These are phyloP conservation scores for Drosophila leontia DNA, from an alignment of 1,140 invertebrate genomes.

Conservation along the genomic window DNA sequence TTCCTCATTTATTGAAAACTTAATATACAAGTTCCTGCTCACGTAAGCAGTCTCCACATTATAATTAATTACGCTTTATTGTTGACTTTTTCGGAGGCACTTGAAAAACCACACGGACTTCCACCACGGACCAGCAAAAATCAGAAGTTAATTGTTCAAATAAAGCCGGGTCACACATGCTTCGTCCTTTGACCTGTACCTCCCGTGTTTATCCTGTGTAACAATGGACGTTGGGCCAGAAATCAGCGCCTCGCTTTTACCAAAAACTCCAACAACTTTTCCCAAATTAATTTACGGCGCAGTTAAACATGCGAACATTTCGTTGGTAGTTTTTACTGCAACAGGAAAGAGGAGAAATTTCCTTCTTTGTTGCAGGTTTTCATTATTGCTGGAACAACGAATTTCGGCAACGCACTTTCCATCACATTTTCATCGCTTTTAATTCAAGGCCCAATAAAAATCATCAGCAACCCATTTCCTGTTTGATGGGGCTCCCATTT, in stretches of 20 bases:
- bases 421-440: constrained; percentile 30
- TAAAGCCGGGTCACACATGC: constrained; percentile 60
- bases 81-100: not conserved
- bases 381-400: constrained; percentile 2
- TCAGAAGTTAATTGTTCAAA: constrained; percentile 65
- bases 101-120: constrained; percentile 50
- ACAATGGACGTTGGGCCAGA: constrained; percentile 13
- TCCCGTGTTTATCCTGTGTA: not conserved
- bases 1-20: constrained; percentile 27
- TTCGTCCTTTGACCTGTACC: constrained; percentile 23
- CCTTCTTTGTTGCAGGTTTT: constrained; percentile 37
- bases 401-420: constrained; percentile 21
- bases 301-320: constrained; percentile 48
- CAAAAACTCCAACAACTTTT: not conserved
- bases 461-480: constrained; percentile 43
- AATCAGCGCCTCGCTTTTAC: constrained; percentile 10
- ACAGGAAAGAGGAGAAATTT: not conserved
- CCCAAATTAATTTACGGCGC: constrained; percentile 37
- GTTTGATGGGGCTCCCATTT: constrained; percentile 35
- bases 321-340: constrained; percentile 38
- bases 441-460: constrained; percentile 44
- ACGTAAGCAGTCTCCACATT: not conserved
- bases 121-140: constrained; percentile 39
- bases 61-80: constrained; percentile 58
- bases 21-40: constrained; percentile 21